Conservation (phyloP, 2,113 vertebrate genomes). For the Eleginops maclovinus region DNA sequence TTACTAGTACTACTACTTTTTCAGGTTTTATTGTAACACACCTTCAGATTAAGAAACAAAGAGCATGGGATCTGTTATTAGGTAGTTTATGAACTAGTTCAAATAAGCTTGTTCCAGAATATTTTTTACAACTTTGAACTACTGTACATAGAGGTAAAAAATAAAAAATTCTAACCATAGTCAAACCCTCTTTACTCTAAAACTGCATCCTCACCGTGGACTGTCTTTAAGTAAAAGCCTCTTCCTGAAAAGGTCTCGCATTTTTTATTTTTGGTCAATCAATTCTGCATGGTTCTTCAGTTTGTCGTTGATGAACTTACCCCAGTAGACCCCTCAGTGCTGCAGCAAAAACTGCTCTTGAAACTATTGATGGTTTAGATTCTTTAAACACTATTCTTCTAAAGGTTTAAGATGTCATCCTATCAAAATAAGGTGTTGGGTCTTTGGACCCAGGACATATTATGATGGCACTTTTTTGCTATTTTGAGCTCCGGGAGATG, state of each 20-base stretch:
- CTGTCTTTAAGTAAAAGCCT: not conserved
- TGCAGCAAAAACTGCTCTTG: not conserved
- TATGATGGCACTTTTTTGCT: not conserved
- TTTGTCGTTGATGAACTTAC: not conserved
- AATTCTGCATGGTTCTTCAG: not conserved
- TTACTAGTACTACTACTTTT: too few species aligned
- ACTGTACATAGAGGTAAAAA: not conserved
- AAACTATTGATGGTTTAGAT: not conserved
- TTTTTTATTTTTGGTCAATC: not conserved
- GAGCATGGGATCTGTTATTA: not conserved
- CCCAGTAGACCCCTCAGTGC: not conserved
- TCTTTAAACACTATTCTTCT: not conserved
- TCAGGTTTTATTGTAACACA: too few species aligned
- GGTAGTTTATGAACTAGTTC: too few species aligned
- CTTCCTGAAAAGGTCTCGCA: not conserved
- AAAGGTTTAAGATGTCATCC: not conserved
- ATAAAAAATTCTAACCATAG: not conserved
- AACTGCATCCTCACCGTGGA: not conserved
- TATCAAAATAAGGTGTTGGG: not conserved
- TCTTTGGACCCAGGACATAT: not conserved
- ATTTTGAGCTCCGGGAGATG: not conserved
- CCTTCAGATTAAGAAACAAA: not conserved
- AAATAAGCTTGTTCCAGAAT: not conserved
- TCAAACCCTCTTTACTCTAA: not conserved
- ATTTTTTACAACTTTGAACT: not conserved